A percentile compares a stretch with the other conserved stretches of the same genome.
Evolutionary conservation across 2,888 invertebrate genomes (phyloP).

Genomic region (Drosophila borborema): DNA sequence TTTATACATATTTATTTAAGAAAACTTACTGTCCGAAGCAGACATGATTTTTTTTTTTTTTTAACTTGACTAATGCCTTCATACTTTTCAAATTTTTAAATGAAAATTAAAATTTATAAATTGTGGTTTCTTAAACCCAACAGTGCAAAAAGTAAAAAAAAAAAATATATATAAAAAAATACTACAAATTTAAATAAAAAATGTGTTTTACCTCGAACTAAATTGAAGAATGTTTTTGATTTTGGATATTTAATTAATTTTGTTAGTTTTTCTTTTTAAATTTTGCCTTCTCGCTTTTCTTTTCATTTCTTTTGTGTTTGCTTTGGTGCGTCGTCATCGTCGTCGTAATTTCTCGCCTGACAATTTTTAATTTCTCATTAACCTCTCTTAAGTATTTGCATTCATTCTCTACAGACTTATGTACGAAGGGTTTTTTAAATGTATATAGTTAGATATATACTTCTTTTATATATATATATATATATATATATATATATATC

Average conservation of each 20-base stretch:
- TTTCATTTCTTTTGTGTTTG: conserved; percentile 19
- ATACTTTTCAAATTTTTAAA: neutral
- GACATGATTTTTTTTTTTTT: neutral
- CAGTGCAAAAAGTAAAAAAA: conserved; percentile 13
- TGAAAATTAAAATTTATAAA: neutral
- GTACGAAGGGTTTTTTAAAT: conserved; percentile 3
- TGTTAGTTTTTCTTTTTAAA: neutral
- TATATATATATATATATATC: neutral
- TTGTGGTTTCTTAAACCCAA: conserved; percentile 36
- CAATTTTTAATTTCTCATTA: conserved; percentile 22
- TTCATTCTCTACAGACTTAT: conserved; percentile 21
- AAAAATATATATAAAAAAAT: no score
- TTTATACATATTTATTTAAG: neutral
- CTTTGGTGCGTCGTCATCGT: conserved; percentile 43
- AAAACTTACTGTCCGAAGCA: conserved; percentile 4
- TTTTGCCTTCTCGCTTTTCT: conserved; percentile 3
- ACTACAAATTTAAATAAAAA: neutral
- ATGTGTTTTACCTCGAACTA: neutral
- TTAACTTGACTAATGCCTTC: conserved; percentile 13
- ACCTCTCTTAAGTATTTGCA: conserved; percentile 30
- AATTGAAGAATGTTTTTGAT: conserved; percentile 9
- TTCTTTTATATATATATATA: neutral
- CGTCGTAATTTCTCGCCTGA: conserved; percentile 14
- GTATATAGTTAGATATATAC: conserved; percentile 7
- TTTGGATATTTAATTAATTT: neutral